Conservation (phyloP, 2,888 invertebrate genomes). For the Amphipyra berbera region DNA sequence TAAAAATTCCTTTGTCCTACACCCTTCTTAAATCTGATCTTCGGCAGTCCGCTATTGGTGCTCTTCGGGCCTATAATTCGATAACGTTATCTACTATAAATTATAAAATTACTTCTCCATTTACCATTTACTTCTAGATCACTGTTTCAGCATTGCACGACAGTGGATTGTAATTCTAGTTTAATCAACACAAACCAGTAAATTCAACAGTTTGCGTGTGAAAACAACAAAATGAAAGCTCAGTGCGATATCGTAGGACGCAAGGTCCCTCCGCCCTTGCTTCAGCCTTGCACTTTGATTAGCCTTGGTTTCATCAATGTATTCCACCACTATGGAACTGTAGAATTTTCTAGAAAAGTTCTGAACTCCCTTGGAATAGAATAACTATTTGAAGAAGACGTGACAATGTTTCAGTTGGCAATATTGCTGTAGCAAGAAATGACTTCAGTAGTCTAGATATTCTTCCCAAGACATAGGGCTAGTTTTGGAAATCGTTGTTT, state of each 20-base stretch:
- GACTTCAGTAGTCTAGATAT: not conserved
- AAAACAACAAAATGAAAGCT: conserved; percentile 35
- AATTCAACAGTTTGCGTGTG: conserved; percentile 34
- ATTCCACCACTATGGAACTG: conserved; percentile 44
- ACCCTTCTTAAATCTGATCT: too few species aligned
- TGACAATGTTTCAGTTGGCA: conserved; percentile 30
- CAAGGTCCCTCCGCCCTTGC: conserved; percentile 63
- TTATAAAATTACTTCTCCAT: too few species aligned
- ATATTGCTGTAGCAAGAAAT: conserved; percentile 2
- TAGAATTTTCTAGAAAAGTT: conserved; percentile 19
- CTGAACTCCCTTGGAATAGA: conserved; percentile 27
- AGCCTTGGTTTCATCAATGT: conserved; percentile 61
- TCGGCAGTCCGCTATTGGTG: too few species aligned
- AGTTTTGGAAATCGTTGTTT: not conserved
- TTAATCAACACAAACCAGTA: conserved; percentile 25
- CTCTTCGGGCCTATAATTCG: too few species aligned
- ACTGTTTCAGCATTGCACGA: not conserved
- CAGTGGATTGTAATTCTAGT: conserved; percentile 8
- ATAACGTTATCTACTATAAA: too few species aligned
- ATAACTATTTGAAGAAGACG: conserved; percentile 37
- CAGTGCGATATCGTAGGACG: conserved; percentile 32
- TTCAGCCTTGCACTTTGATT: conserved; percentile 55
- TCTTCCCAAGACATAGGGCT: not conserved
- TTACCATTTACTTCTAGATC: too few species aligned
- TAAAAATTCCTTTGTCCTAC: too few species aligned